Conservation (phyloP, 2,888 invertebrate species). For the Torymus texanus region DNA sequence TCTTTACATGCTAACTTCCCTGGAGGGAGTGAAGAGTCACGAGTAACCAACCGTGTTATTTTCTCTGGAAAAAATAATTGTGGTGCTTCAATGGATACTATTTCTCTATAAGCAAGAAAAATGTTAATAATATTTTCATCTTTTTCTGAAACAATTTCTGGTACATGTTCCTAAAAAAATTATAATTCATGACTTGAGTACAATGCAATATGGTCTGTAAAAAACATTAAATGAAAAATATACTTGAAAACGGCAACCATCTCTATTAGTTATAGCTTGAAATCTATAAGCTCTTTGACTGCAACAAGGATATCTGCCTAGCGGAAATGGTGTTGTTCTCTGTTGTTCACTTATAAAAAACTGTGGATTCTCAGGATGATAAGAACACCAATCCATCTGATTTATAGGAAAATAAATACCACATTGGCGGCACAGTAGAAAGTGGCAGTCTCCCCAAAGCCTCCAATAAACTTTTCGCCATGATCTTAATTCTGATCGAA, state of each 20-base stretch:
- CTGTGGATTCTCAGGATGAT: slow-evolving; percentile 87
- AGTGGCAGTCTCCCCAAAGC: slow-evolving; percentile 94
- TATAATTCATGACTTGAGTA: slow-evolving; percentile 5
- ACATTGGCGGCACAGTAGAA: slow-evolving; percentile 87
- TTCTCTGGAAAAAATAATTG: slow-evolving; percentile 83
- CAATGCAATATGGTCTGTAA: not conserved
- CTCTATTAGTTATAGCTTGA: slow-evolving; percentile 82
- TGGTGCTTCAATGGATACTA: slow-evolving; percentile 81
- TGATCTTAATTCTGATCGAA: slow-evolving; percentile 86
- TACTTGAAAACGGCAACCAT: slow-evolving; percentile 76
- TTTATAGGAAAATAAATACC: slow-evolving; percentile 86
- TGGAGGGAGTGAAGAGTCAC: slow-evolving; percentile 75
- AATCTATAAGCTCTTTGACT: slow-evolving; percentile 89
- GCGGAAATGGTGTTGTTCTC: slow-evolving; percentile 81
- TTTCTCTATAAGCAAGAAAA: slow-evolving; percentile 78
- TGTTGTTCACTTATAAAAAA: slow-evolving; percentile 84
- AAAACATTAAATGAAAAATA: not conserved
- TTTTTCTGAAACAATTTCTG: slow-evolving; percentile 80
- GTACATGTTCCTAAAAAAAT: slow-evolving; percentile 80
- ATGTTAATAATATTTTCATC: slow-evolving; percentile 82
- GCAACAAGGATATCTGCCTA: slow-evolving; percentile 90
- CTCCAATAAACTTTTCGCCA: slow-evolving; percentile 97
- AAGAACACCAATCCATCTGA: slow-evolving; percentile 88
- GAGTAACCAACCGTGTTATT: slow-evolving; percentile 80
- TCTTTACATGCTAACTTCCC: slow-evolving; percentile 81